A percentile compares a stretch with the other conserved stretches of the same genome.
Conservation (phyloP, 2,113 vertebrate genomes). For the Ptilorrhoa leucosticta region DNA sequence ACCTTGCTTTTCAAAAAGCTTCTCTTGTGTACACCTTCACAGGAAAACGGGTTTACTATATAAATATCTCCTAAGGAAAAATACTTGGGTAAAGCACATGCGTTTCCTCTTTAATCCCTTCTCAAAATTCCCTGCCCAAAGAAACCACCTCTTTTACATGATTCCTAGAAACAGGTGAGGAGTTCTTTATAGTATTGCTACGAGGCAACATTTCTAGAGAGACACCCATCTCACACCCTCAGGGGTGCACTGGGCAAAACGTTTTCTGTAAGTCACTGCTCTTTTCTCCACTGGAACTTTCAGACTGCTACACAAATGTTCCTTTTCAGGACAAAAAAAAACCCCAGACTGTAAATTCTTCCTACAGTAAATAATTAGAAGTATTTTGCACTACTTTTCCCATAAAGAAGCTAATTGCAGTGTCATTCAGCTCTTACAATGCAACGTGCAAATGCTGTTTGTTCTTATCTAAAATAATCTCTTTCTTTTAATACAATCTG, state of each 20-base stretch:
- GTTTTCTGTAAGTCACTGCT: background rate
- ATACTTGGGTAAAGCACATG: background rate
- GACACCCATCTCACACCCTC: background rate
- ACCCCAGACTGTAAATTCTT: background rate
- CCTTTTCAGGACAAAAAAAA: background rate
- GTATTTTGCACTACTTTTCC: background rate
- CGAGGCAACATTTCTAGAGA: background rate
- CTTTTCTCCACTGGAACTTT: background rate
- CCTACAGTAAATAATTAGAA: background rate
- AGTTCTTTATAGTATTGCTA: background rate
- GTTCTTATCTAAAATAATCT: background rate
- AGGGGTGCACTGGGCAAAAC: background rate
- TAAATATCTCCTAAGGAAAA: background rate
- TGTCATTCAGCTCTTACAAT: background rate
- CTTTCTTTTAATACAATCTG: background rate
- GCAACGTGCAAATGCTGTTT: fast-evolving
- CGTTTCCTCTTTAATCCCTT: background rate
- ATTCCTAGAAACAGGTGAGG: background rate
- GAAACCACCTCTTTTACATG: background rate
- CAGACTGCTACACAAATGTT: background rate
- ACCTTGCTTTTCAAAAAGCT: background rate
- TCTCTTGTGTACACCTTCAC: background rate
- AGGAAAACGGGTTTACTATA: background rate
- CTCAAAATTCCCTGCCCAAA: background rate
- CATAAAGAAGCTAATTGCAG: background rate